A percentile compares a stretch with the other conserved stretches of the same genome.
Conservation (phyloP, 1,140 invertebrate genomes). For the Camponotus floridanus region DNA sequence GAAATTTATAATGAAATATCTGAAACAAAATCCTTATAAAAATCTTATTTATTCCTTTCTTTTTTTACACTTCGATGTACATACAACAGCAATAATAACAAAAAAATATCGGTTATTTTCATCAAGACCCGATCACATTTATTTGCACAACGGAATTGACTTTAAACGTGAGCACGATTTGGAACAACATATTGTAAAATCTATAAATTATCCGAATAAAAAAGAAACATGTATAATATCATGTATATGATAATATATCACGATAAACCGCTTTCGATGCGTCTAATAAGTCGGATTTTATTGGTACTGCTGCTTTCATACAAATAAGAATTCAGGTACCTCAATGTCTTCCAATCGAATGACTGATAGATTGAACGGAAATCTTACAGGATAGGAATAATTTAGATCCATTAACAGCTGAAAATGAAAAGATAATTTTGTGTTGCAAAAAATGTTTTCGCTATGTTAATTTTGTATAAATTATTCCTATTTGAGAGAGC, state of each 20-base stretch:
- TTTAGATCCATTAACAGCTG: constrained; percentile 96
- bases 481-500: background rate
- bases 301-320: constrained; percentile 32
- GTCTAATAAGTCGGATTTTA: constrained; percentile 53
- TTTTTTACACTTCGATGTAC: constrained; percentile 27
- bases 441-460: background rate
- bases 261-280: constrained; percentile 64
- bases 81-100: constrained; percentile 54
- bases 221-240: constrained; percentile 80
- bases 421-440: constrained; percentile 69
- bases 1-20: too few species aligned
- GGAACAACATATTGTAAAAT: constrained; percentile 68
- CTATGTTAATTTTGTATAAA: background rate
- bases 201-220: constrained; percentile 78
- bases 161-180: constrained; percentile 32
- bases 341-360: constrained; percentile 97
- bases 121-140: constrained; percentile 2
- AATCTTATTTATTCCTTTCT: background rate
- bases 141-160: constrained; percentile 57
- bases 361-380: constrained; percentile 95
- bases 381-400: constrained; percentile 93
- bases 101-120: constrained; percentile 36
- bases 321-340: constrained; percentile 88
- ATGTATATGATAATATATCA: constrained; percentile 53
- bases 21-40: background rate